A percentile compares a stretch with the other conserved stretches of the same genome.
phyloP scores from a whole-genome alignment of 2,797 vertebrate genomes.

The Fundulus diaphanus region DNA sequence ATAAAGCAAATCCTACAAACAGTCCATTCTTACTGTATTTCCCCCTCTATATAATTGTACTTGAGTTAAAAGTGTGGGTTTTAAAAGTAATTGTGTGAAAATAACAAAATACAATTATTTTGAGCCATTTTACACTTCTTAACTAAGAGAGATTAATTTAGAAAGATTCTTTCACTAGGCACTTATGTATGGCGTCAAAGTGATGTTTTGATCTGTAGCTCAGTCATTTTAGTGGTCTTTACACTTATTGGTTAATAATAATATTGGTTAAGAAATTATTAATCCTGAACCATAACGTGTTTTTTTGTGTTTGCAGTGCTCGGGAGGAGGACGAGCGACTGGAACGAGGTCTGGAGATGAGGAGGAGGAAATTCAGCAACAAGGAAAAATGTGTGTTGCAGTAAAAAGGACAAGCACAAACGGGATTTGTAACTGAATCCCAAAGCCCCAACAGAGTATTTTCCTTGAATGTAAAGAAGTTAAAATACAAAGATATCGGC shows the following conservation, averaged over 20 bases:
- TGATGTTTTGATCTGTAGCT: neutral
- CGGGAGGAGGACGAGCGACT: slow-evolving; percentile 89
- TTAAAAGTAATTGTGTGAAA: too few relatives aligned
- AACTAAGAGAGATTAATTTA: neutral
- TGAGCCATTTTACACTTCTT: neutral
- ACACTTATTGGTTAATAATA: too few relatives aligned
- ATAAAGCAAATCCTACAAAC: too few relatives aligned
- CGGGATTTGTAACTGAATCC: neutral
- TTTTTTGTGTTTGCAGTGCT: slow-evolving; percentile 75
- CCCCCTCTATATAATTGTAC: neutral
- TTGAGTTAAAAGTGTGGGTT: neutral
- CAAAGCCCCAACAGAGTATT: neutral
- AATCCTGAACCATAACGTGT: neutral
- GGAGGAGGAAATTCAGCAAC: slow-evolving; percentile 86
- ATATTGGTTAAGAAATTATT: neutral
- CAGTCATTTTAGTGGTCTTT: too few relatives aligned
- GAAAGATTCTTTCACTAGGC: too few relatives aligned
- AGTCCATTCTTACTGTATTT: too few relatives aligned
- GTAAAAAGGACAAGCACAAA: slow-evolving; percentile 57
- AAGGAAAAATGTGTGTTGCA: slow-evolving; percentile 89
- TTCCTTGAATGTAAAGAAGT: neutral
- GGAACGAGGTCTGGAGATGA: slow-evolving; percentile 86
- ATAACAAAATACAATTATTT: neutral
- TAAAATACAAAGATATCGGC: neutral
- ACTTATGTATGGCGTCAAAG: too few relatives aligned